phyloP scores from a whole-genome alignment of 2,797 vertebrate species.

The Onychomys torridus region DNA sequence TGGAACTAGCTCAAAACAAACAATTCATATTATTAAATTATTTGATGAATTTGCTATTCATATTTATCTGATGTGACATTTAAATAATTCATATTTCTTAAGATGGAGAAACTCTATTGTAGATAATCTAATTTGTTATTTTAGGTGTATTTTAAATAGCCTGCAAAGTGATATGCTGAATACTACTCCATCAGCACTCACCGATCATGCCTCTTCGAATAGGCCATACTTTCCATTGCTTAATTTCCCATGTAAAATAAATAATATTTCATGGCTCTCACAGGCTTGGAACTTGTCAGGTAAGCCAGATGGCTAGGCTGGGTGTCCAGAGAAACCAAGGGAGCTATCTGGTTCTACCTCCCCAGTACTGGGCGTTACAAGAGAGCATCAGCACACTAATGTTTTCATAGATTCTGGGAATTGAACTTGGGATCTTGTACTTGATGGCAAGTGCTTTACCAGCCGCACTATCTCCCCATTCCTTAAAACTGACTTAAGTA shows the following conservation, averaged over 20 bases:
- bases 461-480: background rate
- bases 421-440: background rate
- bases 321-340: background rate
- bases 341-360: background rate
- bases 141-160: background rate
- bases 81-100: background rate
- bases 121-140: background rate
- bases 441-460: background rate
- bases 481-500: background rate
- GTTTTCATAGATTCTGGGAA: background rate
- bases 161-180: background rate
- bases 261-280: background rate
- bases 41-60: background rate
- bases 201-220: background rate
- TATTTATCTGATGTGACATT: background rate
- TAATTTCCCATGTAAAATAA: background rate
- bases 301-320: no score
- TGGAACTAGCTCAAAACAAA: background rate
- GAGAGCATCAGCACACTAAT: fast-evolving
- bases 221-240: background rate
- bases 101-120: background rate
- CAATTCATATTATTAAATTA: background rate
- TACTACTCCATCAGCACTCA: background rate
- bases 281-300: background rate
- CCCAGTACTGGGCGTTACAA: background rate